phyloP scores from a whole-genome alignment of 2,113 vertebrate species.

The Campylomormyrus tamandua region DNA sequence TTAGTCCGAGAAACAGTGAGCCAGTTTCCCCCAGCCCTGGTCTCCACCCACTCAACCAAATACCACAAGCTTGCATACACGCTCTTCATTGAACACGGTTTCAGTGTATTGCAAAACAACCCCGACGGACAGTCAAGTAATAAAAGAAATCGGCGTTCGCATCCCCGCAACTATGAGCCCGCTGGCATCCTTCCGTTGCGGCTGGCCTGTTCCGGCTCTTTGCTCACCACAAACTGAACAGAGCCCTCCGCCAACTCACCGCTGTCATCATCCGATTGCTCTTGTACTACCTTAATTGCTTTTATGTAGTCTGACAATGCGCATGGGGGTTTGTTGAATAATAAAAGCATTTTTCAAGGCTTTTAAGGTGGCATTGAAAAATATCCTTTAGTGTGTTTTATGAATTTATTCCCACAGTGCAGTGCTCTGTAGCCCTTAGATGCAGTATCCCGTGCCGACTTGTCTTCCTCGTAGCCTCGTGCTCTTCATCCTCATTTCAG shows the following conservation, averaged over 20 bases:
- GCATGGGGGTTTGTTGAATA: neutral
- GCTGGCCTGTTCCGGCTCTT: neutral
- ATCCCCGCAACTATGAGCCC: neutral
- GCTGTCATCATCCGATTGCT: neutral
- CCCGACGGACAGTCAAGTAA: neutral
- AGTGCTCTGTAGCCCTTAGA: neutral
- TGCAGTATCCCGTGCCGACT: neutral
- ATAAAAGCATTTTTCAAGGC: neutral
- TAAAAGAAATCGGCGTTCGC: neutral
- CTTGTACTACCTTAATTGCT: neutral
- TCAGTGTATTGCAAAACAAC: neutral
- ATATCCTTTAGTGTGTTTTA: neutral
- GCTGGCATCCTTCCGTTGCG: neutral
- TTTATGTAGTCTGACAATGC: neutral
- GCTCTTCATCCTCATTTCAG: neutral
- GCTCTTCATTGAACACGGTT: neutral
- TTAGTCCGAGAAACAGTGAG: neutral
- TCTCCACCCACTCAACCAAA: neutral
- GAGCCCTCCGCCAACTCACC: neutral
- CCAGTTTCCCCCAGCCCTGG: neutral
- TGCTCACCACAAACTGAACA: slow-evolving; percentile 1
- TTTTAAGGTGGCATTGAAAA: neutral
- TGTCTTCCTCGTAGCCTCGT: neutral
- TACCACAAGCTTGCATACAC: neutral
- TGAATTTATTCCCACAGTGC: neutral